phyloP scores from a whole-genome alignment of 2,888 invertebrate species.

The Latrodectus hesperus region DNA sequence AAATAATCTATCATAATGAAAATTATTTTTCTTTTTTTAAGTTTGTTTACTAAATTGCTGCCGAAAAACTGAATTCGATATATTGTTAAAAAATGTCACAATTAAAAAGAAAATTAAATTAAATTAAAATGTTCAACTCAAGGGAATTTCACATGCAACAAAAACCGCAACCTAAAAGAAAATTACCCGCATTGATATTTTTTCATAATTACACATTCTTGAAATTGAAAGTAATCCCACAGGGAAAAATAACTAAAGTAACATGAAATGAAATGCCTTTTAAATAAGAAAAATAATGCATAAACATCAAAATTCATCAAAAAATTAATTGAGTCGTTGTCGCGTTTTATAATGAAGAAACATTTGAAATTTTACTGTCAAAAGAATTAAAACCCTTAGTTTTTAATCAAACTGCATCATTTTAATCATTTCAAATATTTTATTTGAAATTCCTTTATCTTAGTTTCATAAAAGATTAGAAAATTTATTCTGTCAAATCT shows the following conservation, averaged over 20 bases:
- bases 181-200: not conserved
- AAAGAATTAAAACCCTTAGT: too few species aligned
- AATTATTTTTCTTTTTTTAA: conserved; percentile 5
- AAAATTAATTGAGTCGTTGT: too few species aligned
- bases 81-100: conserved; percentile 20
- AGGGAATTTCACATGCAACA: not conserved
- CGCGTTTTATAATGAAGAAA: too few species aligned
- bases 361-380: too few species aligned
- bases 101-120: conserved; percentile 53
- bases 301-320: too few species aligned
- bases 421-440: too few species aligned
- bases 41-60: not conserved
- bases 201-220: conserved; percentile 21
- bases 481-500: too few species aligned
- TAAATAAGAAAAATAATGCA: conserved; percentile 4
- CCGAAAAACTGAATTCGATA: conserved; percentile 20
- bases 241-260: not conserved
- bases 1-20: not conserved
- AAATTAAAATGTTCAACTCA: conserved; percentile 2
- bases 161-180: too few species aligned
- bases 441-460: too few species aligned
- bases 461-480: too few species aligned
- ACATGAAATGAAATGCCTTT: conserved; percentile 42
- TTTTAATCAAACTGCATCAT: too few species aligned
- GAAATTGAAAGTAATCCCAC: conserved; percentile 47